Evolutionary conservation across 2,797 vertebrate genomes (phyloP).

Genomic region (Enteromius afrohamiltoni): DNA sequence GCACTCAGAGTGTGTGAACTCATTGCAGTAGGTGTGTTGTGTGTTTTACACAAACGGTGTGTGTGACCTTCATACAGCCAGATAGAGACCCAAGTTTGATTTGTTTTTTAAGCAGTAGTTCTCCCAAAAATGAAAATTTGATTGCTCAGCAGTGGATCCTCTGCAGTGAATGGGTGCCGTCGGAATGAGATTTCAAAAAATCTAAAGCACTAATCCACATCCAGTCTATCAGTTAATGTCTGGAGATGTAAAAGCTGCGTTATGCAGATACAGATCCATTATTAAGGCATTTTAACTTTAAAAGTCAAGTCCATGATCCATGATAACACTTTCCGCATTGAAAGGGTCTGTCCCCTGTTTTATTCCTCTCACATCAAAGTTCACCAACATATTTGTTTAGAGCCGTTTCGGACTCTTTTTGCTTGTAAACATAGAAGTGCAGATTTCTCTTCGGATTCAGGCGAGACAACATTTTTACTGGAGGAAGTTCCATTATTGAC

Average conservation of each 20-base stretch:
- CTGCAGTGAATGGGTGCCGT: not conserved
- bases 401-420: not conserved
- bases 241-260: not conserved
- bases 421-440: not conserved
- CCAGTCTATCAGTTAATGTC: not conserved
- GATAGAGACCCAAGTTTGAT: not conserved
- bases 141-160: not conserved
- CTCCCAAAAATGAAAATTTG: not conserved
- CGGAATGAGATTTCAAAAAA: not conserved
- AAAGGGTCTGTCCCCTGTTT: not conserved
- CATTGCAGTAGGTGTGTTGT: slow-evolving; percentile 26
- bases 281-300: not conserved
- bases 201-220: not conserved
- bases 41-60: slow-evolving; percentile 10
- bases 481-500: not conserved
- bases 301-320: not conserved
- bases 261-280: not conserved
- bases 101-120: not conserved
- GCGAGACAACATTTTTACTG: not conserved
- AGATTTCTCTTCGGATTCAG: not conserved
- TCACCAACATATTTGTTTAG: not conserved
- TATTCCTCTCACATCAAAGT: not conserved
- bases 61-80: slow-evolving; percentile 5
- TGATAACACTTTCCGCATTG: not conserved
- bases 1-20: slow-evolving; percentile 27